Conservation (phyloP, 2,888 invertebrate genomes). For the Drosophila formosana region DNA sequence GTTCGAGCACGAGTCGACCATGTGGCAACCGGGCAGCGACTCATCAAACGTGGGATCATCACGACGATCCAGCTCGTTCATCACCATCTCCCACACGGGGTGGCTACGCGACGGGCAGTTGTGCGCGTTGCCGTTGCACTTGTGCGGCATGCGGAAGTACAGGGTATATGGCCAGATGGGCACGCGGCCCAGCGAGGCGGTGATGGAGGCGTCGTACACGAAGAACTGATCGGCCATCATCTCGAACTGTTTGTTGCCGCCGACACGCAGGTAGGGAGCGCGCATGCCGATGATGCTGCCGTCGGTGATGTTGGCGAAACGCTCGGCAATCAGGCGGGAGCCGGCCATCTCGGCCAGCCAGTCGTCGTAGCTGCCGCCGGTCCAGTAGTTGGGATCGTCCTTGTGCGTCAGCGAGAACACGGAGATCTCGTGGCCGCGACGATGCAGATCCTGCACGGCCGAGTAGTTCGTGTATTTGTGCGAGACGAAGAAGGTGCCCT, state of each 20-base stretch:
- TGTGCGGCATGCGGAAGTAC: slow-evolving; percentile 98
- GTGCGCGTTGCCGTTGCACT: slow-evolving; percentile 96
- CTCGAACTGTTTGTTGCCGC: slow-evolving; percentile 97
- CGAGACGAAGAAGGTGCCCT: slow-evolving; percentile 95
- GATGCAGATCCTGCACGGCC: slow-evolving; percentile 94
- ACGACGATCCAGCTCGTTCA: slow-evolving; percentile 97
- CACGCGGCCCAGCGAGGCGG: slow-evolving; percentile 94
- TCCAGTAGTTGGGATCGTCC: slow-evolving; percentile 96
- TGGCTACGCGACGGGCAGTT: slow-evolving; percentile 96
- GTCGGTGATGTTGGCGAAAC: slow-evolving; percentile 96
- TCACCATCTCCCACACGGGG: slow-evolving; percentile 98
- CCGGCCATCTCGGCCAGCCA: slow-evolving; percentile 98
- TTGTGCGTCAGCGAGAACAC: slow-evolving; percentile 97
- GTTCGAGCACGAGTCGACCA: slow-evolving; percentile 97
- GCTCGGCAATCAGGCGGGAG: slow-evolving; percentile 92
- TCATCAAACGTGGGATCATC: slow-evolving; percentile 97
- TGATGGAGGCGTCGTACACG: slow-evolving; percentile 97
- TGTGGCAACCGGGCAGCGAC: slow-evolving; percentile 96
- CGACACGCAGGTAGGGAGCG: slow-evolving; percentile 95
- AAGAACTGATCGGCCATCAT: slow-evolving; percentile 99
- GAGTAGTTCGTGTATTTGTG: slow-evolving; percentile 97
- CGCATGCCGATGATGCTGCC: slow-evolving; percentile 95
- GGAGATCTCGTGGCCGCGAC: slow-evolving; percentile 95
- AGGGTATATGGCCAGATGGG: slow-evolving; percentile 99
- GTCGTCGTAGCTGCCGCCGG: slow-evolving; percentile 93